Evolutionary conservation across 2,888 invertebrate species (phyloP).

Genomic region (Ichneumoninae sp.): DNA sequence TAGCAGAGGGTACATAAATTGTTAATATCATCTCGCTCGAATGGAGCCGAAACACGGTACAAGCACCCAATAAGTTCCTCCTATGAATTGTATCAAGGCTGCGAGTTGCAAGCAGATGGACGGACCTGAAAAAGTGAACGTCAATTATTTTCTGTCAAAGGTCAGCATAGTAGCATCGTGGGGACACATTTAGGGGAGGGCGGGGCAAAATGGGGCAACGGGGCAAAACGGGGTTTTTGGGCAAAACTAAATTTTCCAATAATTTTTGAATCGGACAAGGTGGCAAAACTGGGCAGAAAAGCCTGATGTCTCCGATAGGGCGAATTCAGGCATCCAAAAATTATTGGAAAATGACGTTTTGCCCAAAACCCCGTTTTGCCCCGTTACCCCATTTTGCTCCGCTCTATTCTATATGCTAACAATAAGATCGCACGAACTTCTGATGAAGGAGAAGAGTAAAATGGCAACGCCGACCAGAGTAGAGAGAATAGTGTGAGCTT

Average conservation of each 20-base stretch:
- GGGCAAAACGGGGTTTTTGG: too few species aligned
- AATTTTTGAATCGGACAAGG: too few species aligned
- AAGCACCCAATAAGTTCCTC: constrained; percentile 74
- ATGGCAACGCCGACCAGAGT: constrained; percentile 73
- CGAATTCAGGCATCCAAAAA: too few species aligned
- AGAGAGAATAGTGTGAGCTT: constrained; percentile 71
- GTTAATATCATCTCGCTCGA: constrained; percentile 64
- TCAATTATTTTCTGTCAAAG: neutral
- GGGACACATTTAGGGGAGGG: neutral
- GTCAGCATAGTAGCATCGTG: neutral
- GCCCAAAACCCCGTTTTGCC: too few species aligned
- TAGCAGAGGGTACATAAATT: neutral
- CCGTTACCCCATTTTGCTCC: too few species aligned
- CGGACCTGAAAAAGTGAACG: constrained; percentile 64
- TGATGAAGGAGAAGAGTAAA: constrained; percentile 71
- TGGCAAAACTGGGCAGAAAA: too few species aligned
- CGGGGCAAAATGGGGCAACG: too few species aligned
- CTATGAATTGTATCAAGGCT: constrained; percentile 71
- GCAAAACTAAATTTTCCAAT: too few species aligned
- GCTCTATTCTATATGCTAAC: neutral
- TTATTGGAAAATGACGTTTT: too few species aligned
- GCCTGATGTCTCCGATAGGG: too few species aligned
- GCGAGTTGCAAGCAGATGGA: constrained; percentile 68
- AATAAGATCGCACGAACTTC: constrained; percentile 66
- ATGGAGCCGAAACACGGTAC: constrained; percentile 69